Base-by-base conservation (phyloP, 2,888 invertebrate genomes). In the Drosophila parthenogenetica region DNA sequence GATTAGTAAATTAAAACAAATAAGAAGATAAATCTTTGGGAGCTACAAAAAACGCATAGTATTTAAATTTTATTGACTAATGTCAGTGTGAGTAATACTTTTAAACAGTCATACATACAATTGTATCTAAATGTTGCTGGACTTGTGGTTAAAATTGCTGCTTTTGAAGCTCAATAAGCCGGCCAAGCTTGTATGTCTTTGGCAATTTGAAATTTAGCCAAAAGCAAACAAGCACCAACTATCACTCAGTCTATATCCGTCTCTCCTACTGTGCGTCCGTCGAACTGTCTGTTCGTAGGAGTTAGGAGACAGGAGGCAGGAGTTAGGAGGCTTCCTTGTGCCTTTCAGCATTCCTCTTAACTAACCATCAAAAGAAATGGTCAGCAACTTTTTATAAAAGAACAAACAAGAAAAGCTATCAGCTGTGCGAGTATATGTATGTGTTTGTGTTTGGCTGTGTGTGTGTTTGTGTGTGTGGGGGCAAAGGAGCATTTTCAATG, bases 331-430 rank as follows among this genome's bases (percentile, higher is more conserved):
- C n/a, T 53, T 73, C 22, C 43, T 68, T 65, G 45, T 53, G 59
- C 40, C 54, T 73, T 78, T 77, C 77, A 73, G 59, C 77, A 54
- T 71, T 72, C 29, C 69, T 73, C 70, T 68, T 71, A 84, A 64
- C 76, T 73, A 78, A 73, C 66, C 77, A 69, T 79, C 87, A 81
- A 83, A 79, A 79, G 87, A 81, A 87, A 83, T 83, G 79, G 85
- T 74, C 79, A 79, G 67, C 73, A 73, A 69, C 67, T 80, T 82
- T 77, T 86, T 75, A 66, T 73, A 61, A 62, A 59, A 68, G 57
- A 57, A 82, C 69, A 77, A 79, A 85, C 77, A 77, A 87, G 74
- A 71, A 76, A 67, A 69, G 55, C 82, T 64, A 79, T 85, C 71
- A 79, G 73, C 71, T 69, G 69, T 64, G 57, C 46, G 45, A 48